A percentile compares a stretch with the other conserved stretches of the same genome.
Conservation (phyloP, 2,113 vertebrate species). For the Hassar affinis region DNA sequence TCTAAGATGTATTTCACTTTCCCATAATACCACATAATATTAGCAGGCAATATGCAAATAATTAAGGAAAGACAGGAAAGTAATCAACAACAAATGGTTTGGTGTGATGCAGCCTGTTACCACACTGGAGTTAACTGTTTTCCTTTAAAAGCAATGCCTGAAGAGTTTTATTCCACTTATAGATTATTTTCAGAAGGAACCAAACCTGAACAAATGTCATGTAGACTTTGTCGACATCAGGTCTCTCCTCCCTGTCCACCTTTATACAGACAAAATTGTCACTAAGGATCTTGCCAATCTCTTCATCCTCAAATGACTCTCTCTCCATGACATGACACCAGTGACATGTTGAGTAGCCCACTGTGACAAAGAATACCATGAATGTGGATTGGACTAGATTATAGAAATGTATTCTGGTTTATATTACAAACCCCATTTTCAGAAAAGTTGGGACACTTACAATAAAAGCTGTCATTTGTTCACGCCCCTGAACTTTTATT, state of each 20-base stretch:
- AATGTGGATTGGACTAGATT: not conserved
- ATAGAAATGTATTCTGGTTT: not conserved
- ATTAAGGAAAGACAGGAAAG: not conserved
- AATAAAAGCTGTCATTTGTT: no score
- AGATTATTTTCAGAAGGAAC: not conserved
- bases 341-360: slow-evolving; percentile 95
- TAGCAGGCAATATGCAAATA: not conserved
- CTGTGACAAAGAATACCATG: slow-evolving; percentile 61
- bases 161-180: not conserved
- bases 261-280: slow-evolving; percentile 91
- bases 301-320: slow-evolving; percentile 88
- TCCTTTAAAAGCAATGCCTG: not conserved
- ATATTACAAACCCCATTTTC: no score
- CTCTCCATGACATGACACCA: slow-evolving; percentile 98
- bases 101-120: not conserved
- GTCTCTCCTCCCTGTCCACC: slow-evolving; percentile 91
- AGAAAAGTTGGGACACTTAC: no score
- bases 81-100: not conserved
- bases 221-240: slow-evolving; percentile 94
- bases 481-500: no score
- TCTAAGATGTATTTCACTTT: not conserved
- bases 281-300: slow-evolving; percentile 82
- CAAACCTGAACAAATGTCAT: slow-evolving; percentile 93
- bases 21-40: not conserved
- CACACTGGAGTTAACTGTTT: not conserved